phyloP scores from a whole-genome alignment of 2,888 invertebrate species.

The Drosophila borealis region DNA sequence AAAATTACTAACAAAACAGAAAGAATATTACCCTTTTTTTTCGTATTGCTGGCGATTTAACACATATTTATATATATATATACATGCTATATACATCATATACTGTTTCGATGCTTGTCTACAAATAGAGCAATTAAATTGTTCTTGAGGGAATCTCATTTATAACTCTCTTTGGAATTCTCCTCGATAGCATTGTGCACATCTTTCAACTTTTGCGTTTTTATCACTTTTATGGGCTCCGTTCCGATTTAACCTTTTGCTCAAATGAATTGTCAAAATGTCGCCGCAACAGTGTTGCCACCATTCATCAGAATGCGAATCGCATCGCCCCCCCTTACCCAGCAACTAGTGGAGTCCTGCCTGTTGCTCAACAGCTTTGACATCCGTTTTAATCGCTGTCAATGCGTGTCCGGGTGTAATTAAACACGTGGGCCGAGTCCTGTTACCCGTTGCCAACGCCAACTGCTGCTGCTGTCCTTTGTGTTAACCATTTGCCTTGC shows the following conservation, averaged over 20 bases:
- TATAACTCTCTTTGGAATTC: background rate
- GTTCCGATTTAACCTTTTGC: conserved; percentile 42
- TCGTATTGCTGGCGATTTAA: too few relatives aligned
- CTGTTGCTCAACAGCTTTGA: conserved; percentile 48
- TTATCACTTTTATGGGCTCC: conserved; percentile 32
- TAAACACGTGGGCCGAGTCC: conserved; percentile 63
- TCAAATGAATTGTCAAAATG: conserved; percentile 46
- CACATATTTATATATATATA: too few relatives aligned
- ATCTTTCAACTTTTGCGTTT: conserved; percentile 6
- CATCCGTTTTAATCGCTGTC: conserved; percentile 75
- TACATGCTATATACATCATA: too few relatives aligned
- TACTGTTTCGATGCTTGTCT: too few relatives aligned
- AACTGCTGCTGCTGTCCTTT: conserved; percentile 2
- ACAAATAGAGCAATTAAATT: too few relatives aligned
- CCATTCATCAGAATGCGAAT: conserved; percentile 3
- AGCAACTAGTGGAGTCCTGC: background rate
- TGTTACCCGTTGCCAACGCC: conserved; percentile 2
- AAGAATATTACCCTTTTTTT: too few relatives aligned
- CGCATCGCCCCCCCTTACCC: background rate
- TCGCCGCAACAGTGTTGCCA: conserved; percentile 59
- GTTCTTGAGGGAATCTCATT: too few relatives aligned
- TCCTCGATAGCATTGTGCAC: background rate
- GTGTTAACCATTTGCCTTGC: conserved; percentile 33
- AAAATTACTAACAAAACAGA: too few relatives aligned
- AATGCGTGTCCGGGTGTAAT: conserved; percentile 63